phyloP scores from a whole-genome alignment of 2,888 invertebrate genomes.

The Colletes collaris region DNA sequence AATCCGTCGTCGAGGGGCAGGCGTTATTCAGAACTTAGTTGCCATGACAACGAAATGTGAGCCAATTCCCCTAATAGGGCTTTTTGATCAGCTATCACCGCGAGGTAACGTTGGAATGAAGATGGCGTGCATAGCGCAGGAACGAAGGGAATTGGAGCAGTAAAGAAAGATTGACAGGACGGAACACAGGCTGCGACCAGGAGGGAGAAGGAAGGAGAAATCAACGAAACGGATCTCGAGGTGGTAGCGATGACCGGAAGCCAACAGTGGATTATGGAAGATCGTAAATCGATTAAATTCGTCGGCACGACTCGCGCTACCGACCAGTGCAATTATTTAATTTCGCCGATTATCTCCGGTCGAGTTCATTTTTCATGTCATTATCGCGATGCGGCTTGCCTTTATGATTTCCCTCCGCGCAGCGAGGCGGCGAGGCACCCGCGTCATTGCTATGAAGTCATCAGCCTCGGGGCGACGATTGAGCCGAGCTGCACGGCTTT shows the following conservation, averaged over 20 bases:
- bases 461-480: slow-evolving; percentile 45
- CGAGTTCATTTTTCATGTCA: slow-evolving; percentile 65
- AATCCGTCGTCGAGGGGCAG: too few species aligned
- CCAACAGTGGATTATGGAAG: slow-evolving; percentile 49
- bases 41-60: neutral
- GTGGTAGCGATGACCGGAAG: slow-evolving; percentile 57
- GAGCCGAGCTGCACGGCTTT: slow-evolving; percentile 13
- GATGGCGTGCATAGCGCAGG: slow-evolving; percentile 8
- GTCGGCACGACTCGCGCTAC: slow-evolving; percentile 34
- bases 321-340: slow-evolving; percentile 61
- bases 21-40: too few species aligned
- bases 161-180: slow-evolving; percentile 39
- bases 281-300: slow-evolving; percentile 63
- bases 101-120: slow-evolving; percentile 15
- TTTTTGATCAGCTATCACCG: neutral
- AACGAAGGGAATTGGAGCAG: slow-evolving; percentile 22
- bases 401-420: slow-evolving; percentile 52
- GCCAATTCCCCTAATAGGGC: too few species aligned
- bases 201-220: slow-evolving; percentile 35
- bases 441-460: slow-evolving; percentile 58
- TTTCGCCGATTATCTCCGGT: slow-evolving; percentile 60
- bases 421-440: slow-evolving; percentile 22
- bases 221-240: slow-evolving; percentile 60
- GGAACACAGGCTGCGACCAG: slow-evolving; percentile 3
- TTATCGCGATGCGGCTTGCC: slow-evolving; percentile 62